A percentile compares a stretch with the other conserved stretches of the same genome.
These are phyloP conservation scores for Leptinotarsa rubiginosa DNA, from an alignment of 2,888 invertebrate genomes.

Conservation along the genomic window DNA sequence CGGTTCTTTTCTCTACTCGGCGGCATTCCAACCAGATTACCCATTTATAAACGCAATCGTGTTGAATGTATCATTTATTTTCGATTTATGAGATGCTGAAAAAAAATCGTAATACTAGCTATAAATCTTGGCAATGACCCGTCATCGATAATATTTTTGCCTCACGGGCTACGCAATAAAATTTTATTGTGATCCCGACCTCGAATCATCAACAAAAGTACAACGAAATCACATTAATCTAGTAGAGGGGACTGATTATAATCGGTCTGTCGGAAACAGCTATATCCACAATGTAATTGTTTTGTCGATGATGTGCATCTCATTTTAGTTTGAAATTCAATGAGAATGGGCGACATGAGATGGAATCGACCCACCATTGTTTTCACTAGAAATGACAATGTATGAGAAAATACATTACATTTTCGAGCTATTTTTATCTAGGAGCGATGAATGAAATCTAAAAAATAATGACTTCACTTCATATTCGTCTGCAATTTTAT, in stretches of 20 bases:
- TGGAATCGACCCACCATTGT: neutral
- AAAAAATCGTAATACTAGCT: conserved; percentile 1
- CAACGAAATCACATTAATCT: conserved; percentile 21
- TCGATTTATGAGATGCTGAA: conserved; percentile 12
- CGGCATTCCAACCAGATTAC: neutral
- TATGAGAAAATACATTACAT: neutral
- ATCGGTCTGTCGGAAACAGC: conserved; percentile 22
- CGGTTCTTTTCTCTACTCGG: neutral
- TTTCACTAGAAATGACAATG: neutral
- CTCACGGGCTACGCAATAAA: conserved; percentile 21
- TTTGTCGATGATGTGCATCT: neutral
- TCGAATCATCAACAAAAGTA: conserved; percentile 19
- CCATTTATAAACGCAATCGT: neutral
- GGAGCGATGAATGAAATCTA: too few species aligned
- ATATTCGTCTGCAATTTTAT: too few species aligned
- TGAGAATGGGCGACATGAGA: neutral
- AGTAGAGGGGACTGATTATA: conserved; percentile 12
- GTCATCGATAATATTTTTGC: conserved; percentile 25
- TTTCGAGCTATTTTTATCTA: neutral
- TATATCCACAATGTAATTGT: conserved; percentile 21
- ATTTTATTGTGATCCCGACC: conserved; percentile 20
- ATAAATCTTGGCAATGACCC: conserved; percentile 22
- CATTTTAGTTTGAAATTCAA: neutral
- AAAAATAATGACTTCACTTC: too few species aligned
- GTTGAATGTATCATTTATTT: conserved; percentile 12